Conservation (phyloP, 2,888 invertebrate species). For the Agonopterix subpropinquella region DNA sequence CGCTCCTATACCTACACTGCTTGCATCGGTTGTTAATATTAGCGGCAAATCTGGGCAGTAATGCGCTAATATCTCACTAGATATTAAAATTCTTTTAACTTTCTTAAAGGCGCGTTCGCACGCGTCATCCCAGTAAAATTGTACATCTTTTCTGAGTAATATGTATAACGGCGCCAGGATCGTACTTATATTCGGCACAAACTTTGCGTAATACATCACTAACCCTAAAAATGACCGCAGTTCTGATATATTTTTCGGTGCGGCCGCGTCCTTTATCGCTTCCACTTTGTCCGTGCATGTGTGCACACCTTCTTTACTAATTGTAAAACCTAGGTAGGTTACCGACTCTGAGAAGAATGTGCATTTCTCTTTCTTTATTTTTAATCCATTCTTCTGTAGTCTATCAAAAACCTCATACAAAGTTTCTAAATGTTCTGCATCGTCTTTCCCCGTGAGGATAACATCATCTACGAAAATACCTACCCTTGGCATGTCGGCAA, state of each 20-base stretch:
- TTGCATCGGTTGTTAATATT: conserved; percentile 1
- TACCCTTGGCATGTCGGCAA: conserved; percentile 8
- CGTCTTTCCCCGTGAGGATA: conserved; percentile 7
- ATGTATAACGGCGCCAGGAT: conserved; percentile 9
- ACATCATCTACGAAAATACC: conserved; percentile 16
- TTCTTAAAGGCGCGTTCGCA: conserved; percentile 5
- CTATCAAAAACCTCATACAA: not conserved
- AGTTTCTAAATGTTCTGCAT: too few relatives aligned
- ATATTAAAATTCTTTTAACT: conserved; percentile 2
- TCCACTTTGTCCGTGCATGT: conserved; percentile 14
- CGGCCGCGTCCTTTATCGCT: conserved; percentile 7
- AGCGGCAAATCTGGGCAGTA: conserved; percentile 8
- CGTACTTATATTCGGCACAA: not conserved
- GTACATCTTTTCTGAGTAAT: conserved; percentile 6
- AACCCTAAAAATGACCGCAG: not conserved
- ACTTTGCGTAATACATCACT: conserved; percentile 12
- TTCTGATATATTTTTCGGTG: conserved; percentile 13
- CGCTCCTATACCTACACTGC: conserved; percentile 7
- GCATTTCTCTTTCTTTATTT: conserved; percentile 13
- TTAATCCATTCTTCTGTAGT: conserved; percentile 10
- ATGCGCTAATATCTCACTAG: conserved; percentile 6
- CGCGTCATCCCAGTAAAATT: conserved; percentile 4
- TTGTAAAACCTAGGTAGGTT: conserved; percentile 6
- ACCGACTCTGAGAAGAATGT: conserved; percentile 9
- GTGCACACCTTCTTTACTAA: conserved; percentile 12